Evolutionary conservation across 2,888 invertebrate species (phyloP), one percentile per base, ranked within the genome.

Genomic region (Drosophila mercatorum): DNA sequence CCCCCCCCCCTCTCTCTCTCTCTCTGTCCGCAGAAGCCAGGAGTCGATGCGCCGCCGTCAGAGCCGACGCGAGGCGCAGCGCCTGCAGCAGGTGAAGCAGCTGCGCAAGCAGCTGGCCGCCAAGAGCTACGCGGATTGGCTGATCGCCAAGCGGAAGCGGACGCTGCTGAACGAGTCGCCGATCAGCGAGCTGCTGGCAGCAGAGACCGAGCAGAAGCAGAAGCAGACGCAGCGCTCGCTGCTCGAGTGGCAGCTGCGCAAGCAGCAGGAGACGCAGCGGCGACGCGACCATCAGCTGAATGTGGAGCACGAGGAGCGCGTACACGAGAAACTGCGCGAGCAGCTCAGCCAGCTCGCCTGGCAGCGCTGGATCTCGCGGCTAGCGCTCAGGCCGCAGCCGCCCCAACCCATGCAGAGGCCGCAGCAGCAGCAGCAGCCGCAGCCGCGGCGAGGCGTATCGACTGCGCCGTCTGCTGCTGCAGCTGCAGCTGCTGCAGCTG

Each of bases 331-430:
- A n/a, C 14, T 75, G 61, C 75, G 79, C 14, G 60, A 49, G 0
- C 61, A 65, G 31, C 72, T 76, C 11, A 60, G 81, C 11, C 36
- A 68, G 51, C 49, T 75, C 0, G 81, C 79, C 22, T 80, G 78
- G 72, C 61, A 72, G 31, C 81, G 81, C 14, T 80, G 79, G 79
- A 40, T 77, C 10, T 8, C 41, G 6, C 75, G 67, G 36, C 49
- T 41, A 46, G 41, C 28, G 12, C 2, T 5, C n/a, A 55, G 46
- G 10, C 1, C 5, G 22, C 28, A 17, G 28, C 14, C 38, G 0
- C n/a, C 5, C 0, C 38, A 12, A 28, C 3, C 1, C 2, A 6
- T 5, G 46, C 57, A n/a, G 26, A 8, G 12, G 41, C 34, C 2
- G 14, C 56, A 3, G 0, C 17, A 22, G 11, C 36, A 17, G 40